Evolutionary conservation across 2,888 invertebrate genomes (phyloP), one percentile per base, ranked within the genome.

Genomic region (Helobdella robusta): DNA sequence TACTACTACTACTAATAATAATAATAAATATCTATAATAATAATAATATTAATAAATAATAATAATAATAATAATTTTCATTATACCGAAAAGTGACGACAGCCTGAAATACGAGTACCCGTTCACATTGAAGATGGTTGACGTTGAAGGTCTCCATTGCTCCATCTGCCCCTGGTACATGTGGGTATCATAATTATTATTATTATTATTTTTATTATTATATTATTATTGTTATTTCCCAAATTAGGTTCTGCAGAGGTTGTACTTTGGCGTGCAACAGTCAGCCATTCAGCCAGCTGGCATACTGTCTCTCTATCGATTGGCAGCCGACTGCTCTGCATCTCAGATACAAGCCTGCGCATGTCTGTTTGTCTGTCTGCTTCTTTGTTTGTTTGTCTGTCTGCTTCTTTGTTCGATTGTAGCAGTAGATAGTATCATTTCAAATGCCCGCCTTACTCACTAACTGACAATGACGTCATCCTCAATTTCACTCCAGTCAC

Each of bases 241-340:
- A 40, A 40, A 40, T 40, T 40, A 80, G 84, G 74, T 88, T 91
- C 79, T 91, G 92, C 78, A 83, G 89, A 72, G 93, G 92, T 68
- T 90, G 92, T 81, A 83, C 85, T 72, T 83, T 93, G 74, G 86
- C 88, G 44, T 87, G 87, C 76, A 79, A 79, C 69, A 79, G 79
- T 67, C 77, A 79, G 30, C 75, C 58, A 76, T 68, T 76, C 72
- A 74, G 73, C 67, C 73, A 73, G 68, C 73, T 74, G 30, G 73
- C 75, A 67, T 77, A 76, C n/a, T 81, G 84, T 75, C 83, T 92
- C 70, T 90, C 91, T 69, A 87, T 93, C 69, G 92, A 93, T 82
- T 93, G 93, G 92, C 91, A 93, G 80, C 91, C 91, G 68, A 91
- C 91, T 0, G 91, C 92, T 56, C 82, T 92, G 73, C 92, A 93